These are phyloP conservation scores for Tiliqua scincoides DNA, from an alignment of 2,113 vertebrate genomes.

Conservation along the genomic window DNA sequence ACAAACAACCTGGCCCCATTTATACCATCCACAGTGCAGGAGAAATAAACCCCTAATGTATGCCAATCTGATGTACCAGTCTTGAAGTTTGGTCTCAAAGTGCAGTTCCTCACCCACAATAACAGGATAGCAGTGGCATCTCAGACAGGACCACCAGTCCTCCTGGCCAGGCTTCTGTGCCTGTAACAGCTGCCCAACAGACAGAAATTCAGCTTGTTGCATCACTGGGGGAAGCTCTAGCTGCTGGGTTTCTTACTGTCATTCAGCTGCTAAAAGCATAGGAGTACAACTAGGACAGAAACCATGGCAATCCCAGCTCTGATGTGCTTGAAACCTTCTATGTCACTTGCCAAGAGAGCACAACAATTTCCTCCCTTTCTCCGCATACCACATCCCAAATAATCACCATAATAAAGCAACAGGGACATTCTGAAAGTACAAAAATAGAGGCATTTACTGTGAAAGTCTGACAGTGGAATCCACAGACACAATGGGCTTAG, in stretches of 20 bases:
- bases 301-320: not conserved
- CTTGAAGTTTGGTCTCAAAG: not conserved
- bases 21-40: not conserved
- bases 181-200: not conserved
- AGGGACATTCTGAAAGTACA: not conserved
- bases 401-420: constrained; percentile 3
- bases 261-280: not conserved
- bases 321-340: not conserved
- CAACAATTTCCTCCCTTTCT: too few relatives aligned
- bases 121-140: not conserved
- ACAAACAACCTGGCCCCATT: not conserved
- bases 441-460: constrained; percentile 38
- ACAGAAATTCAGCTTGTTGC: not conserved
- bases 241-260: not conserved
- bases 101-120: not conserved
- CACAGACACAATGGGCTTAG: not conserved
- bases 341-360: not conserved
- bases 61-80: not conserved
- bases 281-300: too few relatives aligned
- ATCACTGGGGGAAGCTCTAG: too few relatives aligned
- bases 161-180: not conserved
- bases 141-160: not conserved
- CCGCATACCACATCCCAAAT: not conserved
- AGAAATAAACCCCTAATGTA: not conserved
- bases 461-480: constrained; percentile 4